phyloP scores from a whole-genome alignment of 2,797 vertebrate species.

The Hirundo rustica region DNA sequence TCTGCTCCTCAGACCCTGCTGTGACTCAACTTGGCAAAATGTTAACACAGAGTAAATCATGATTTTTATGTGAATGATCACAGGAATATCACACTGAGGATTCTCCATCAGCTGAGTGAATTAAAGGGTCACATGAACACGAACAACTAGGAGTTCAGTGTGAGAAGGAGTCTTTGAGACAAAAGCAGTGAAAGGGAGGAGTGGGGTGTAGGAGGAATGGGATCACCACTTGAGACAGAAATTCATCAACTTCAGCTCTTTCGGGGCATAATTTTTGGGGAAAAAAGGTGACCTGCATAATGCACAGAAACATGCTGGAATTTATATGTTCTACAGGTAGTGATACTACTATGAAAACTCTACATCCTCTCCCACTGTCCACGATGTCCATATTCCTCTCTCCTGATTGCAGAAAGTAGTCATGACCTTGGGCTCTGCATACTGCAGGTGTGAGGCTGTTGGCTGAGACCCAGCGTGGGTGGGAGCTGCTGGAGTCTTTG shows the following conservation, averaged over 20 bases:
- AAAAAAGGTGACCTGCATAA: not conserved
- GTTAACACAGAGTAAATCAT: not conserved
- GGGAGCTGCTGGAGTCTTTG: not conserved
- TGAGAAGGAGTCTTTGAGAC: not conserved
- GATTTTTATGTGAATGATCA: not conserved
- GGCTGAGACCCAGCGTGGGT: not conserved
- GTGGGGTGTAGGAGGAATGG: accelerated
- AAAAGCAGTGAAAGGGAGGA: not conserved
- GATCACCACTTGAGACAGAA: not conserved
- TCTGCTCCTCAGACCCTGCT: not conserved
- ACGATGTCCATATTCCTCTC: not conserved
- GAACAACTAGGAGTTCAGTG: not conserved
- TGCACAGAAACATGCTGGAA: not conserved
- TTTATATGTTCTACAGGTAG: not conserved
- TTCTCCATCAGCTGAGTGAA: not conserved
- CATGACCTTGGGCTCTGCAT: not conserved
- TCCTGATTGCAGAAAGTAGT: not conserved
- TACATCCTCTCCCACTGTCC: not conserved
- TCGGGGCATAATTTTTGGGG: not conserved
- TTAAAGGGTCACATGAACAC: not conserved
- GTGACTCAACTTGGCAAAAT: not conserved
- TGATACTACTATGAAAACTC: not conserved
- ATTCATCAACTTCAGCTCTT: not conserved
- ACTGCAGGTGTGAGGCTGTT: not conserved
- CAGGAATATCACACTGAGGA: not conserved